phyloP scores from a whole-genome alignment of 1,140 invertebrate genomes.

The Notospermus geniculatus region DNA sequence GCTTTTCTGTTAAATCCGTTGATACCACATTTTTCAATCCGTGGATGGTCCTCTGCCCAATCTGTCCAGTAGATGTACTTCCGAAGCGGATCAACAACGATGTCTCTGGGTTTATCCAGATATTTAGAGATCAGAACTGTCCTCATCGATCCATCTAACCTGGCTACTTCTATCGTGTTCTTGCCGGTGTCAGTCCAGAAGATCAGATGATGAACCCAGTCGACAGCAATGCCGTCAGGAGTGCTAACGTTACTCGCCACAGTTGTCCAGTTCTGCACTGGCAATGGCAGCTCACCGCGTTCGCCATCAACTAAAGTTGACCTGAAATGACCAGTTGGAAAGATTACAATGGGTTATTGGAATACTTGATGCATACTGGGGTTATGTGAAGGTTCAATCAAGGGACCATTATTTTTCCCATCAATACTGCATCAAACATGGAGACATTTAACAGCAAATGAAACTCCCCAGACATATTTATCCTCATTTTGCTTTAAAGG shows the following conservation, averaged over 20 bases:
- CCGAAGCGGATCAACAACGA: constrained; percentile 91
- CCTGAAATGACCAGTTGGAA: too few relatives aligned
- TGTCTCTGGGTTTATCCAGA: constrained; percentile 90
- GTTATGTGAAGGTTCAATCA: too few relatives aligned
- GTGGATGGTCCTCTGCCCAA: constrained; percentile 54
- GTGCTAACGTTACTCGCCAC: constrained; percentile 76
- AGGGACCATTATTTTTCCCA: too few relatives aligned
- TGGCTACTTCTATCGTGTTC: constrained; percentile 83
- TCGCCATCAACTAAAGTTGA: neutral
- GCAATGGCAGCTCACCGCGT: neutral
- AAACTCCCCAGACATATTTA: too few relatives aligned
- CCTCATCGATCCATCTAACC: constrained; percentile 73
- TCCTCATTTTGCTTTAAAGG: too few relatives aligned
- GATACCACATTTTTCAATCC: constrained; percentile 58
- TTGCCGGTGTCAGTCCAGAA: constrained; percentile 95
- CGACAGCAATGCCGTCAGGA: constrained; percentile 90
- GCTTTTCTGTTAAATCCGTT: constrained; percentile 49
- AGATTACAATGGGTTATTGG: too few relatives aligned
- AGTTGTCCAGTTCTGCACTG: constrained; percentile 68
- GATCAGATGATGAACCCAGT: constrained; percentile 95
- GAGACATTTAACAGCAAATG: too few relatives aligned
- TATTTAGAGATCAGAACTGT: constrained; percentile 79
- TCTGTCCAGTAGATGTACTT: constrained; percentile 63
- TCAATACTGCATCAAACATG: too few relatives aligned
- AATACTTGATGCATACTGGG: too few relatives aligned